A percentile compares a stretch with the other conserved stretches of the same genome.
phyloP scores from a whole-genome alignment of 2,888 invertebrate genomes.

The Criorhina ranunculi region DNA sequence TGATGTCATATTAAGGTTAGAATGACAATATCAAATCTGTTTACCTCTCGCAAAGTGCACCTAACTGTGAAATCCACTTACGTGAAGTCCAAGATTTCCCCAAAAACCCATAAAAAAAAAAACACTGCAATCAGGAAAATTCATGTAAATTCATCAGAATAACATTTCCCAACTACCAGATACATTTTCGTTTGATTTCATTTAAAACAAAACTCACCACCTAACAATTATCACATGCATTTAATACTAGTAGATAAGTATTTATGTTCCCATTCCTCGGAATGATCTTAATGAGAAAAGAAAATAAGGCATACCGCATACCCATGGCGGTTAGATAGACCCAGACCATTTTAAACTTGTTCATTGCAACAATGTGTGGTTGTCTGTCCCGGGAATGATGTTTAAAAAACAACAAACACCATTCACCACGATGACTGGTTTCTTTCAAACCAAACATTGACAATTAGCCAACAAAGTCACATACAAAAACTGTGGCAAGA shows the following conservation, averaged over 20 bases:
- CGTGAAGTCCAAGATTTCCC: not conserved
- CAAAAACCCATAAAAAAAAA: not conserved
- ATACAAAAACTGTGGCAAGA: conserved; percentile 31
- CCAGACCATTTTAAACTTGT: conserved; percentile 26
- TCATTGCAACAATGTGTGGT: conserved; percentile 42
- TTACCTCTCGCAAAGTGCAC: not conserved
- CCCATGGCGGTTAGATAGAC: not conserved
- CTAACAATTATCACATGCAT: conserved; percentile 12
- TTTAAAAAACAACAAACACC: conserved; percentile 1
- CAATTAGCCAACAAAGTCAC: conserved; percentile 32
- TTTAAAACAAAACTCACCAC: not conserved
- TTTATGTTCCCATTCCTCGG: conserved; percentile 54
- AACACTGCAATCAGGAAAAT: not conserved
- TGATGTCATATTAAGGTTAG: not conserved
- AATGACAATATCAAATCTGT: not conserved
- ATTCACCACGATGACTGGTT: conserved; percentile 35
- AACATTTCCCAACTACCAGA: not conserved
- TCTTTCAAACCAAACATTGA: conserved; percentile 22
- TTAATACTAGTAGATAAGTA: conserved; percentile 32
- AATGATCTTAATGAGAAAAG: conserved; percentile 47
- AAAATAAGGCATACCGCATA: conserved; percentile 39
- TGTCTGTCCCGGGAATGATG: conserved; percentile 42
- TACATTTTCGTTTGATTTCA: not conserved
- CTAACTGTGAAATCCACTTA: not conserved
- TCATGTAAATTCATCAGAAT: conserved; percentile 2